These are phyloP conservation scores for Cebidichthys violaceus DNA, from an alignment of 2,113 vertebrate species.

Conservation along the genomic window DNA sequence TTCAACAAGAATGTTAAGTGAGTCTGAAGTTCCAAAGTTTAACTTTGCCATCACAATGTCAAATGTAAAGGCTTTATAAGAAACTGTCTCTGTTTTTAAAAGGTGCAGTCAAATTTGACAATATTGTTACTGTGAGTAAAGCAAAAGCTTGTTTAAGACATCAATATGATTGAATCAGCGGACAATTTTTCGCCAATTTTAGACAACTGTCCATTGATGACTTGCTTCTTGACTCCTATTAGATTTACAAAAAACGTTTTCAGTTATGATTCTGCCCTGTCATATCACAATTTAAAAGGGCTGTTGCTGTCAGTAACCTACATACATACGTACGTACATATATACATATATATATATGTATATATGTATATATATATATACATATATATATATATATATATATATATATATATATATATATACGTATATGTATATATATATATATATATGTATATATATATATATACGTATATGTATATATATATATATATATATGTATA, in stretches of 20 bases:
- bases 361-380: no score
- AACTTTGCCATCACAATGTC: slow-evolving; percentile 27
- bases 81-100: slow-evolving; percentile 14
- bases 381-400: no score
- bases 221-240: neutral
- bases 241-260: neutral
- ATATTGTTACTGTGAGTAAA: neutral
- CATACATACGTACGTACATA: no score
- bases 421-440: no score
- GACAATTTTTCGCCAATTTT: neutral
- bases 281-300: no score
- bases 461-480: no score
- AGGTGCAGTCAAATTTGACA: neutral
- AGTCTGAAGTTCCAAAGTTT: slow-evolving; percentile 26
- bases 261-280: no score
- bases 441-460: no score
- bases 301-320: no score
- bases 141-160: neutral
- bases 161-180: neutral
- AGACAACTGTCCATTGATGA: neutral
- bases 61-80: slow-evolving; percentile 6
- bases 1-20: slow-evolving; percentile 13
- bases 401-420: no score
- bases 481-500: no score
- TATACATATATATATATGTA: no score